Conservation (phyloP, 2,888 invertebrate genomes). For the Chirona hameri region DNA sequence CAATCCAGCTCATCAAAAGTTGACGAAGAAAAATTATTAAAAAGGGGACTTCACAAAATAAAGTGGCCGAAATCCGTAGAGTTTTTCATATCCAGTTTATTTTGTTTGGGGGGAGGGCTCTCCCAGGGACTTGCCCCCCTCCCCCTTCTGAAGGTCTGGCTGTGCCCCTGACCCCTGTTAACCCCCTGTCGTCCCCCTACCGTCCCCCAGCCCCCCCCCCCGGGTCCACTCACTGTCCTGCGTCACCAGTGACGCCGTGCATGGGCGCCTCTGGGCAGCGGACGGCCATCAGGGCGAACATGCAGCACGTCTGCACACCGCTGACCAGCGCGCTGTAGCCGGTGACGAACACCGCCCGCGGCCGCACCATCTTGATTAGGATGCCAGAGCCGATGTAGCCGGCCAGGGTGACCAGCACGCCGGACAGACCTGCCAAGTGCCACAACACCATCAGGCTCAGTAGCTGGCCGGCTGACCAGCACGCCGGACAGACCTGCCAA, state of each 20-base stretch:
- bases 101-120: no score
- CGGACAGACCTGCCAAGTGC: slow-evolving; percentile 7
- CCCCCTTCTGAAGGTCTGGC: no score
- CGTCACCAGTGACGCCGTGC: neutral
- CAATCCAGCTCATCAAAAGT: no score
- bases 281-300: slow-evolving; percentile 39
- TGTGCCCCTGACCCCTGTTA: no score
- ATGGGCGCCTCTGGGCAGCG: slow-evolving; percentile 34
- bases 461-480: slow-evolving; percentile 9
- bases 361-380: slow-evolving; percentile 39
- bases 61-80: no score
- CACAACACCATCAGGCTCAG: no score
- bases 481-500: slow-evolving; percentile 12
- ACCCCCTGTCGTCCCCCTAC: no score
- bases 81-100: no score
- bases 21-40: no score
- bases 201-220: neutral
- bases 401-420: slow-evolving; percentile 12
- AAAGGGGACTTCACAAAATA: no score
- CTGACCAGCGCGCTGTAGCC: slow-evolving; percentile 40
- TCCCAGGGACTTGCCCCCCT: no score
- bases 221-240: slow-evolving; percentile 2
- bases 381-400: slow-evolving; percentile 37
- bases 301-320: slow-evolving; percentile 36
- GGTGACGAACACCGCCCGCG: slow-evolving; percentile 39